Percentiles rank a stretch among this genome's conserved stretches.
phyloP scores from a whole-genome alignment of 2,113 vertebrate species.

The Salvelinus alpinus region DNA sequence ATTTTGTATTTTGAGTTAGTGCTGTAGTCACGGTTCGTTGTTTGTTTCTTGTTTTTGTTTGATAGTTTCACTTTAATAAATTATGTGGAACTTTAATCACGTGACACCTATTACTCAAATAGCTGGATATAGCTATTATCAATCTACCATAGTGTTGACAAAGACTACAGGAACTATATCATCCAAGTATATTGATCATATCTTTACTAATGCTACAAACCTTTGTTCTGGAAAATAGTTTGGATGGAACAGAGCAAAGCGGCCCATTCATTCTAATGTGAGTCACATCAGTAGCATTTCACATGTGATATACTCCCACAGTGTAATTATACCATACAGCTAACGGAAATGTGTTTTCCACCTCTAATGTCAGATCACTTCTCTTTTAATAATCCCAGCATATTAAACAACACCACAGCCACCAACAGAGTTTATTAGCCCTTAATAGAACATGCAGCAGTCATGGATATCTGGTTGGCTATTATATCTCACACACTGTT shows the following conservation, averaged over 20 bases:
- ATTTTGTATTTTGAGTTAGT: no score
- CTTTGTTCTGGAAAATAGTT: no score
- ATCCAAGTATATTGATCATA: no score
- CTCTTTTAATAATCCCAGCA: conserved; percentile 36
- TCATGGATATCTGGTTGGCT: conserved; percentile 24
- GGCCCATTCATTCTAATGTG: neutral
- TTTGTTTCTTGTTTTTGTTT: no score
- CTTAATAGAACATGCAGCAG: conserved; percentile 21
- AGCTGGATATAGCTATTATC: neutral
- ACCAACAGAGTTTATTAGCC: conserved; percentile 19
- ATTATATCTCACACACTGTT: neutral
- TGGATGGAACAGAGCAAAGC: no score
- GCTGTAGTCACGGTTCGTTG: no score
- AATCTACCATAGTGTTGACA: no score
- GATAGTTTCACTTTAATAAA: no score
- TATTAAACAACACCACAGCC: conserved; percentile 33
- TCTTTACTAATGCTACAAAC: no score
- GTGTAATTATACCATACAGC: conserved; percentile 50
- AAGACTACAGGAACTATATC: no score
- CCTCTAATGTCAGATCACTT: conserved; percentile 39
- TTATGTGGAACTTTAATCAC: no score
- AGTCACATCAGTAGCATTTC: conserved; percentile 18
- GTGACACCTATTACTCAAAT: neutral
- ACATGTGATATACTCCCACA: conserved; percentile 25
- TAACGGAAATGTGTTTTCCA: conserved; percentile 36